phyloP scores from a whole-genome alignment of 1,140 invertebrate genomes.

The Arion vulgaris region DNA sequence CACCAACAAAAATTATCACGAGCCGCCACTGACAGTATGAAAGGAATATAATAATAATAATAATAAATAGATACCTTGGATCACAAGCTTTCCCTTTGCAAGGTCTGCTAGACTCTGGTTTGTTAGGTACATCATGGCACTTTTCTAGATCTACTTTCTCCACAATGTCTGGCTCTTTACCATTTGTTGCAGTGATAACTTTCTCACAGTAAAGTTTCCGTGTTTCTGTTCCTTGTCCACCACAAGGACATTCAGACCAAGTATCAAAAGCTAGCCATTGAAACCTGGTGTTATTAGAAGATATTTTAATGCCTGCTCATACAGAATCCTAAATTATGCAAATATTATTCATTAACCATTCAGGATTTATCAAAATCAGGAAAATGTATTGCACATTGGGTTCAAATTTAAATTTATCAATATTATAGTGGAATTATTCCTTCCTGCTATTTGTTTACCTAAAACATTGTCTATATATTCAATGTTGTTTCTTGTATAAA shows the following conservation, averaged over 20 bases:
- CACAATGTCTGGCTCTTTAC: background rate
- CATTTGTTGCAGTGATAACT: background rate
- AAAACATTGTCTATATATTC: too few species aligned
- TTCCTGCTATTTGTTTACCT: too few species aligned
- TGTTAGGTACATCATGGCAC: background rate
- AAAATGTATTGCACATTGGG: too few species aligned
- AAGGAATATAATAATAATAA: too few species aligned
- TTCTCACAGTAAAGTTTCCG: conserved; percentile 2
- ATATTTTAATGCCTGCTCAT: background rate
- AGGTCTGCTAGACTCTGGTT: conserved; percentile 2
- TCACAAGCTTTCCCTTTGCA: conserved; percentile 4
- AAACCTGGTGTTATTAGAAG: conserved; percentile 17
- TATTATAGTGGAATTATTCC: too few species aligned
- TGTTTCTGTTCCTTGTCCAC: background rate
- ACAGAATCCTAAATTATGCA: too few species aligned
- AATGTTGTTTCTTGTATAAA: too few species aligned
- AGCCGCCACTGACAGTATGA: too few species aligned
- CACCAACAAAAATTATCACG: too few species aligned
- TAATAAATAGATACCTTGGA: conserved; percentile 19
- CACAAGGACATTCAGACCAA: conserved; percentile 27
- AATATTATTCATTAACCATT: too few species aligned
- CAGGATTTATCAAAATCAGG: too few species aligned
- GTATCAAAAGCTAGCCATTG: background rate
- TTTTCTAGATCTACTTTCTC: background rate
- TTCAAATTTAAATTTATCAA: too few species aligned